Conservation (phyloP, 1,140 invertebrate species). For the Oreohelix idahoensis region DNA sequence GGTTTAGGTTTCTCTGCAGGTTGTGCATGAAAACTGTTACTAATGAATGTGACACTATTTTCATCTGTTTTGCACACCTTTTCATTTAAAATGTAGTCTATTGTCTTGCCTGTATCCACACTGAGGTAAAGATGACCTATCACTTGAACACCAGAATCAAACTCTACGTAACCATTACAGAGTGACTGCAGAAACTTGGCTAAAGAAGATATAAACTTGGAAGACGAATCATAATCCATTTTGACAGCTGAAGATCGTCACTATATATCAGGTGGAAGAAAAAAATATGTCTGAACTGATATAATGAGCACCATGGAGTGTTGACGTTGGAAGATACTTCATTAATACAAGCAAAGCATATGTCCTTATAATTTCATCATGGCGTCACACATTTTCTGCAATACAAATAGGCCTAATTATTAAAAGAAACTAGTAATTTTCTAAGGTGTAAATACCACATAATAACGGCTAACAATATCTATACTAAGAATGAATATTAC, state of each 20-base stretch:
- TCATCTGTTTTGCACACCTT: conserved; percentile 49
- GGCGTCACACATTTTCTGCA: too few species aligned
- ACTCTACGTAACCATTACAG: conserved; percentile 47
- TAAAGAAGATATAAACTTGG: conserved; percentile 47
- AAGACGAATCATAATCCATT: conserved; percentile 47
- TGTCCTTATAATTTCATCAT: too few species aligned
- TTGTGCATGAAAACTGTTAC: conserved; percentile 49
- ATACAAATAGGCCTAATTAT: too few species aligned
- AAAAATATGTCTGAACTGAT: too few species aligned
- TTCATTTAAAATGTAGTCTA: conserved; percentile 48
- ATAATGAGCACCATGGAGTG: too few species aligned
- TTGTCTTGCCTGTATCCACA: conserved; percentile 47
- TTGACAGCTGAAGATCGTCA: neutral
- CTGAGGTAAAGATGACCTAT: conserved; percentile 48
- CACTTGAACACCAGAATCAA: conserved; percentile 44
- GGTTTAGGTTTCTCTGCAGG: conserved; percentile 38
- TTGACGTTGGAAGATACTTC: too few species aligned
- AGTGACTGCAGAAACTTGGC: conserved; percentile 44
- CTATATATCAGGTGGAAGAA: neutral
- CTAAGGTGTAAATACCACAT: too few species aligned
- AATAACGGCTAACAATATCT: too few species aligned
- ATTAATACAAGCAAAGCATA: too few species aligned
- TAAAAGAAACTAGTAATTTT: too few species aligned
- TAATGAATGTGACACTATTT: conserved; percentile 45
- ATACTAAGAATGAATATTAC: too few species aligned